A percentile compares a stretch with the other conserved stretches of the same genome.
phyloP scores from a whole-genome alignment of 1,140 invertebrate genomes.

The Papilio glaucus region DNA sequence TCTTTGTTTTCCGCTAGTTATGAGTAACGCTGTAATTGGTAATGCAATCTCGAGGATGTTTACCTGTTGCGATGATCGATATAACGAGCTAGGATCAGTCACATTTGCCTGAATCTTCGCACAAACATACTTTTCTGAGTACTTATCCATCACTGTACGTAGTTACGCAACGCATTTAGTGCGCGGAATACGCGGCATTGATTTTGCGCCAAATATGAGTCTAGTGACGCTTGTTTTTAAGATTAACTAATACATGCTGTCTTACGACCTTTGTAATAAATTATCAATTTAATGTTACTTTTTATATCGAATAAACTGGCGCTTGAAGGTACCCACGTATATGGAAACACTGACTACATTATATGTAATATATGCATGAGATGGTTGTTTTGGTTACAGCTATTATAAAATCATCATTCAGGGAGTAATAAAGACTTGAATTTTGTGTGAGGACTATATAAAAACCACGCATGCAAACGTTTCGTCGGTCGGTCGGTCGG shows the following conservation, averaged over 20 bases:
- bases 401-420: no score
- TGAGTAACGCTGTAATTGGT: conserved; percentile 19
- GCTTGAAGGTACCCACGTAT: no score
- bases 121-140: conserved; percentile 10
- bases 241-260: background rate
- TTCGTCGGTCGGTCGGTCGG: no score
- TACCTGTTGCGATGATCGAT: conserved; percentile 17
- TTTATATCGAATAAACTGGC: no score
- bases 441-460: no score
- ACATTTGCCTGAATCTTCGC: conserved; percentile 11
- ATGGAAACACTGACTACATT: no score
- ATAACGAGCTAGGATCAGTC: background rate
- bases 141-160: conserved; percentile 12
- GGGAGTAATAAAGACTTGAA: no score
- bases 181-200: conserved; percentile 15
- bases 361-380: no score
- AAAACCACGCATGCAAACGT: no score
- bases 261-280: conserved; percentile 11
- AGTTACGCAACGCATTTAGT: background rate
- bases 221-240: conserved; percentile 17
- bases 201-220: conserved; percentile 17
- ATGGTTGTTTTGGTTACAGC: no score
- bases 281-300: no score
- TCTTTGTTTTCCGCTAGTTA: conserved; percentile 3
- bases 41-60: conserved; percentile 9